These are phyloP conservation scores for Drosophila kambysellisi DNA, from an alignment of 2,888 invertebrate species.

Conservation along the genomic window DNA sequence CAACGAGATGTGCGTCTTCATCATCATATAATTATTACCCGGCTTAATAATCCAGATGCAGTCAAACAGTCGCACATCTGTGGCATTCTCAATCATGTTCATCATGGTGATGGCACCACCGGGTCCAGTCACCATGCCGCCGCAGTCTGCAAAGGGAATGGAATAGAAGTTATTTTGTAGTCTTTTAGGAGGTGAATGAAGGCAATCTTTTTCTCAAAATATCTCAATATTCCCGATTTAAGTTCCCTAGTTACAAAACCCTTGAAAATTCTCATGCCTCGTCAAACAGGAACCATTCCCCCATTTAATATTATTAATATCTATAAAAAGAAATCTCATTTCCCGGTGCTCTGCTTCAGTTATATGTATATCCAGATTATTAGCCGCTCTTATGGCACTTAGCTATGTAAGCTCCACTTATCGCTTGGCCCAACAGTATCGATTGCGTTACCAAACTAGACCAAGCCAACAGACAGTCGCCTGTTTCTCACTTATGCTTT, in stretches of 20 bases:
- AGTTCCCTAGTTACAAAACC: not conserved
- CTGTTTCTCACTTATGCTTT: slow-evolving; percentile 36
- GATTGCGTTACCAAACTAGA: slow-evolving; percentile 65
- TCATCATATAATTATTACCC: slow-evolving; percentile 87
- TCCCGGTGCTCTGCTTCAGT: not conserved
- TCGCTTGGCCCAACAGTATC: slow-evolving; percentile 43
- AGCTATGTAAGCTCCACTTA: slow-evolving; percentile 6
- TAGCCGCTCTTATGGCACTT: slow-evolving; percentile 9
- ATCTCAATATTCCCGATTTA: not conserved
- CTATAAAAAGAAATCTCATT: not conserved
- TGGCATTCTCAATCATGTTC: slow-evolving; percentile 88
- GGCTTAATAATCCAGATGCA: slow-evolving; percentile 91
- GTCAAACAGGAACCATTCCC: not conserved
- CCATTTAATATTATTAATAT: not conserved
- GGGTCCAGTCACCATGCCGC: slow-evolving; percentile 89
- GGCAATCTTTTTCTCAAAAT: not conserved
- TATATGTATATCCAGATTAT: not conserved
- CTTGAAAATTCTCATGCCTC: not conserved
- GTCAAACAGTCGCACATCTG: slow-evolving; percentile 87
- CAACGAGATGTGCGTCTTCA: slow-evolving; percentile 89
- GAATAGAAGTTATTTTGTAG: not conserved
- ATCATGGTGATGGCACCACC: slow-evolving; percentile 92
- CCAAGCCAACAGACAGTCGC: slow-evolving; percentile 41
- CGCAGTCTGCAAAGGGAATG: slow-evolving; percentile 87
- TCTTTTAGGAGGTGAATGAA: not conserved